Evolutionary conservation across 2,797 vertebrate genomes (phyloP), one percentile per base, ranked within the genome.

Genomic region (Passerculus sandwichensis): DNA sequence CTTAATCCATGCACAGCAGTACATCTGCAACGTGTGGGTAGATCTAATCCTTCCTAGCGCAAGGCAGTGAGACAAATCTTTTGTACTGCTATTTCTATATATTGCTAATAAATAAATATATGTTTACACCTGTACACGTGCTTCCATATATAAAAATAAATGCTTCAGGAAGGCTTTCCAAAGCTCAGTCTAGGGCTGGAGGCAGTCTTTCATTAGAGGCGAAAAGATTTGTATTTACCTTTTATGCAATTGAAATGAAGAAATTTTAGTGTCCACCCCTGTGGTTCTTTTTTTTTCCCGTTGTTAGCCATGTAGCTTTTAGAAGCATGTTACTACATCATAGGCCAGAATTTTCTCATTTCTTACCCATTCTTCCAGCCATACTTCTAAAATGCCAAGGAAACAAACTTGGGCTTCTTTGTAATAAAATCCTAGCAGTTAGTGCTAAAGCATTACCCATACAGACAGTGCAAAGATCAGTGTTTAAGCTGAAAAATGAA

Each of bases 21-120:
- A 13, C 23, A 34, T 47, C 8, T 64, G 17, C 25, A 47, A 20
- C 0, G 0, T 27, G 19, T 61, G 13, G 25, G 19, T 57, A 65
- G 27, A 27, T 40, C 23, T 54, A 45, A 44, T 48, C 27, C 32
- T 62, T 82, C 42, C 40, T n/a, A 44, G 21, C 17, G 48, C 29
- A 66, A 65, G 22, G 19, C 40, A 57, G 18, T 9, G 44, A 75
- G 38, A 44, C 5, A 66, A 64, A 47, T 14, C 13, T 5, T 82
- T 87, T 76, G 23, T 50, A n/a, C 30, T 45, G 25, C 5, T 74
- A 11, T 64, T 70, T 83, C 29, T 42, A n/a, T 36, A 11, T 44
- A 25, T 38, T 67, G 10, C 8, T 84, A 11, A 18, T 19, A 36
- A 71, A 45, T 16, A 32, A 71, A 45, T 16, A 32, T 26, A 11